Evolutionary conservation across 2,888 invertebrate genomes (phyloP).

Genomic region (Polyommatus icarus): DNA sequence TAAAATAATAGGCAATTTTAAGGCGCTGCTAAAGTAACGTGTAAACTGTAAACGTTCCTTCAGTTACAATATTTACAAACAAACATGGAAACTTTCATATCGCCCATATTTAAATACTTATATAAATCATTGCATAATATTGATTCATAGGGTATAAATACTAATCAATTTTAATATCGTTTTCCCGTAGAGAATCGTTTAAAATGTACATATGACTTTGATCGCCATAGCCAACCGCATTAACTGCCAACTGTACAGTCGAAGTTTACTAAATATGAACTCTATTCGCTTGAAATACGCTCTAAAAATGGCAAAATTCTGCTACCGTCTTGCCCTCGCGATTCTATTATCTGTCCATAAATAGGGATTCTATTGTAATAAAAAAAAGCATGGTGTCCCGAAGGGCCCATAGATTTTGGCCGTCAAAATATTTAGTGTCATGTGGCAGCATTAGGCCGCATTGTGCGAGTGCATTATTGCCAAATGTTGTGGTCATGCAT

Average conservation of each 20-base stretch:
- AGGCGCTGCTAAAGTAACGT: too few species aligned
- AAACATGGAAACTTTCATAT: too few species aligned
- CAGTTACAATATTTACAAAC: too few species aligned
- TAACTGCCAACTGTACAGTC: conserved; percentile 67
- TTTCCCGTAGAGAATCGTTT: conserved; percentile 35
- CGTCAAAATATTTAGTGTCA: conserved; percentile 79
- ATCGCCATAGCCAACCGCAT: conserved; percentile 77
- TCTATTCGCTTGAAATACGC: neutral
- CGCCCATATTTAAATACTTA: too few species aligned
- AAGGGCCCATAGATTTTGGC: conserved; percentile 69
- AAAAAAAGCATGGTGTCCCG: conserved; percentile 73
- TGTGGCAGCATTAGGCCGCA: conserved; percentile 69
- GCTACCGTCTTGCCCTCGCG: conserved; percentile 46
- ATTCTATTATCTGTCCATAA: conserved; percentile 75
- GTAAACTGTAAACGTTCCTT: too few species aligned
- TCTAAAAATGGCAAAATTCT: neutral
- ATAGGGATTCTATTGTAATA: conserved; percentile 69
- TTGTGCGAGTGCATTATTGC: conserved; percentile 65
- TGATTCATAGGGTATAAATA: conserved; percentile 11
- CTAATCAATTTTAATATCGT: conserved; percentile 22
- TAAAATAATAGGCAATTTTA: too few species aligned
- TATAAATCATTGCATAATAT: neutral
- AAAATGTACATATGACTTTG: conserved; percentile 69
- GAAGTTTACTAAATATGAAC: neutral
- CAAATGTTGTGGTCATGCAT: conserved; percentile 54